Conservation (phyloP, 2,888 invertebrate species). For the Drosophila pseudotakahashii region DNA sequence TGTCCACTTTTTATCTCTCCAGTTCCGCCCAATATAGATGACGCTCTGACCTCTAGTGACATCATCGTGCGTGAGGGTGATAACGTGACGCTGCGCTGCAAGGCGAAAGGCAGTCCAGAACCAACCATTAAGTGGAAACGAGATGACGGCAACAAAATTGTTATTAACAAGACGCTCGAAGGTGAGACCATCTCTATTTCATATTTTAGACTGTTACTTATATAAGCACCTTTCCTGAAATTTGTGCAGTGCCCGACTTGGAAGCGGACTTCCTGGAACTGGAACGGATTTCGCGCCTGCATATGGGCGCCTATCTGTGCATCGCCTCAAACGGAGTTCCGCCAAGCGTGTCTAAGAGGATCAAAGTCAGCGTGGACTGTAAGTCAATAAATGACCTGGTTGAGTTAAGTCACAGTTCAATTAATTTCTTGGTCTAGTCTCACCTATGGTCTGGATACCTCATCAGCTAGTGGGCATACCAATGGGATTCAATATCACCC, state of each 20-base stretch:
- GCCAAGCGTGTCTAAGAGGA: slow-evolving; percentile 94
- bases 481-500: slow-evolving; percentile 91
- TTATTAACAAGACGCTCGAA: slow-evolving; percentile 92
- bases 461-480: slow-evolving; percentile 95
- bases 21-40: slow-evolving; percentile 96
- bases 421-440: slow-evolving; percentile 87
- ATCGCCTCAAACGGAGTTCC: slow-evolving; percentile 94
- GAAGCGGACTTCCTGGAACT: slow-evolving; percentile 93
- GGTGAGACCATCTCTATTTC: slow-evolving; percentile 85
- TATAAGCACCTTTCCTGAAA: neutral
- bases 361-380: slow-evolving; percentile 97
- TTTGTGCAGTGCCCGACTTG: slow-evolving; percentile 89
- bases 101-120: slow-evolving; percentile 94
- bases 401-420: too few relatives aligned
- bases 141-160: slow-evolving; percentile 94
- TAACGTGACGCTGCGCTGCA: slow-evolving; percentile 94
- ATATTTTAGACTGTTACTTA: neutral
- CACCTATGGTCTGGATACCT: slow-evolving; percentile 96
- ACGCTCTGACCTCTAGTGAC: slow-evolving; percentile 95
- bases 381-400: slow-evolving; percentile 85
- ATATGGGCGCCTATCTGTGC: slow-evolving; percentile 96
- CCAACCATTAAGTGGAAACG: slow-evolving; percentile 96
- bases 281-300: slow-evolving; percentile 92
- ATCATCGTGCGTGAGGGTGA: slow-evolving; percentile 95
- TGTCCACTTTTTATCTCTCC: too few relatives aligned